Base-by-base conservation (phyloP, 2,113 vertebrate species). In the Stigmatopora argus region DNA sequence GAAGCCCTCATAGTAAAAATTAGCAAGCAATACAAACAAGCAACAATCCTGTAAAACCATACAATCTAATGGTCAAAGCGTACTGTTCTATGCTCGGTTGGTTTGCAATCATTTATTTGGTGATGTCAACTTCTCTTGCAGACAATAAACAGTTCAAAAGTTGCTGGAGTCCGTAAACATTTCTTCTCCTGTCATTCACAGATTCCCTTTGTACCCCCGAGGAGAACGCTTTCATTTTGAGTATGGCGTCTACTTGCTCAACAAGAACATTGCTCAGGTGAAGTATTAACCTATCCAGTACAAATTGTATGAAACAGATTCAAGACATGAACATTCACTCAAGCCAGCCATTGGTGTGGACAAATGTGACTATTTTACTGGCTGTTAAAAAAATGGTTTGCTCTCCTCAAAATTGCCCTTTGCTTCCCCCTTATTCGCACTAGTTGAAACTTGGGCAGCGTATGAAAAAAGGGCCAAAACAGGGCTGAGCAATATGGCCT, bases 251-350 rank as follows among this genome's bases (percentile, higher is more conserved):
- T 99, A 98, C 87, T 93, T 99, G 87, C 94, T 99, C 80, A 99
- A 99, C 92, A 99, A 98, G 91, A 99, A 99, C 74, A 96, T 99
- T 63, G 96, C 96, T 71, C 96, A 98, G 94, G 96, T 99, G 90
- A 85, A 85, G 81, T 5, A 65, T 57, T 4, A 18, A 59, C 67
- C 67, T 53, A 14, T 18, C 4, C 13, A 17, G 13, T 26, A 4
- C 64, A 18, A 18, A 7, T 23, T 9, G n/a, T 12, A 56, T 31
- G 13, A 56, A 15, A 31, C 21, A 55, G 1, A 7, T 53, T 53
- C n/a, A 52, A 21, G 19, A 52, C n/a, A 13, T 52, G 18, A 3
- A 59, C 31, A 17, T 58, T 58, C 35, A 38, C 35, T 38, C 35
- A 38, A 38, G 35, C 35, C 35, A 38, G 35, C 35, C 4, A 38